Evolutionary conservation across 2,888 invertebrate species (phyloP).

Genomic region (Ernsta delagoae): DNA sequence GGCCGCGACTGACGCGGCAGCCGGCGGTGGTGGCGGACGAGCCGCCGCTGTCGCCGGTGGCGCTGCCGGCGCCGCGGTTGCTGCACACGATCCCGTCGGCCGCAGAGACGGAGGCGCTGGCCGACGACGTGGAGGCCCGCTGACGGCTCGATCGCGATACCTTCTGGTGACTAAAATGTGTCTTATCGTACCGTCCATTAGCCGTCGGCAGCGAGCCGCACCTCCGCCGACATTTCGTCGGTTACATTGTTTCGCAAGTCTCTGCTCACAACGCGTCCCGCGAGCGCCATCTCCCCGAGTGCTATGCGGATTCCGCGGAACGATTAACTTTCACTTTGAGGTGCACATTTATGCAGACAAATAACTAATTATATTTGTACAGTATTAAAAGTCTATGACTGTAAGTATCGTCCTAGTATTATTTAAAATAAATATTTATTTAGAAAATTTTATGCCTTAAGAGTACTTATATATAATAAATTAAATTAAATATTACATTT

Average conservation of each 20-base stretch:
- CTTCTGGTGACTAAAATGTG: slow-evolving; percentile 42
- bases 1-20: slow-evolving; percentile 85
- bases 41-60: slow-evolving; percentile 83
- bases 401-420: slow-evolving; percentile 51
- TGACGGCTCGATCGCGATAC: slow-evolving; percentile 42
- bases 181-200: slow-evolving; percentile 60
- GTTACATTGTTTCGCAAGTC: background rate
- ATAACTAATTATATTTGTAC: slow-evolving; percentile 56
- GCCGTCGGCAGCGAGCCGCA: slow-evolving; percentile 27
- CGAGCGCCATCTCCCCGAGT: too few relatives aligned
- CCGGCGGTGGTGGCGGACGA: slow-evolving; percentile 92
- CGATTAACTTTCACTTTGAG: too few relatives aligned
- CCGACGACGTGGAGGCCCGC: slow-evolving; percentile 59
- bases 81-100: slow-evolving; percentile 75
- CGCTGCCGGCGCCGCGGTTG: slow-evolving; percentile 58
- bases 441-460: slow-evolving; percentile 40
- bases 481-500: slow-evolving; percentile 21
- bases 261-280: background rate
- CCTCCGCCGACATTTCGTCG: slow-evolving; percentile 21
- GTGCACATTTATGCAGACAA: too few relatives aligned
- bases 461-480: slow-evolving; percentile 4
- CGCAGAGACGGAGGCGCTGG: slow-evolving; percentile 65
- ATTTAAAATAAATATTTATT: slow-evolving; percentile 53
- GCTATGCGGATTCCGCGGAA: too few relatives aligned
- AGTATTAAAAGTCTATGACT: slow-evolving; percentile 57